phyloP scores from a whole-genome alignment of 2,113 vertebrate species.

The Taxidea taxus region DNA sequence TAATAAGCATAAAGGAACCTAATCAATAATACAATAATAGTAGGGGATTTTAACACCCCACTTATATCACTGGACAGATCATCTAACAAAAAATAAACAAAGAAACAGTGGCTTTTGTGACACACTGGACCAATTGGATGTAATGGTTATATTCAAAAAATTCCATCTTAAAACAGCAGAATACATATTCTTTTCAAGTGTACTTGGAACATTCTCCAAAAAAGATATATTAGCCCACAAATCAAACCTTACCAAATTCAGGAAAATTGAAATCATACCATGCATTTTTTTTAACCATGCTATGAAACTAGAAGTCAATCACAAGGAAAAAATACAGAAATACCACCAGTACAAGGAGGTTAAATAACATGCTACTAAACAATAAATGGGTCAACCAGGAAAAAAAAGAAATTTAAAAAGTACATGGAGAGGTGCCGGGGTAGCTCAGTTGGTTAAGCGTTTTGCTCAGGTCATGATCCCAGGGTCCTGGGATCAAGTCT shows the following conservation, averaged over 20 bases:
- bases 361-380: background rate
- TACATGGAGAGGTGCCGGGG: no score
- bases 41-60: background rate
- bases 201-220: background rate
- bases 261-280: background rate
- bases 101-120: background rate
- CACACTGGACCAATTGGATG: background rate
- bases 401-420: background rate
- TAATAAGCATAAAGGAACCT: background rate
- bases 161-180: background rate
- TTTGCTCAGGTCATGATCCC: no score
- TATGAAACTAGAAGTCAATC: background rate
- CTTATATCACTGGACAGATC: background rate
- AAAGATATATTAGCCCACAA: background rate
- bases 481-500: no score
- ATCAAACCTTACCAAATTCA: background rate
- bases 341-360: background rate
- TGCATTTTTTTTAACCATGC: background rate
- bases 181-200: background rate
- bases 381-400: background rate
- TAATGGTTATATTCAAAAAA: background rate
- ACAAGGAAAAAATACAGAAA: background rate
- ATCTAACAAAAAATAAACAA: background rate
- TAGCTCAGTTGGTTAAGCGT: no score
- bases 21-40: background rate